Conservation (phyloP, 2,797 vertebrate species). For the Tokudaia tokunoshimensis region DNA sequence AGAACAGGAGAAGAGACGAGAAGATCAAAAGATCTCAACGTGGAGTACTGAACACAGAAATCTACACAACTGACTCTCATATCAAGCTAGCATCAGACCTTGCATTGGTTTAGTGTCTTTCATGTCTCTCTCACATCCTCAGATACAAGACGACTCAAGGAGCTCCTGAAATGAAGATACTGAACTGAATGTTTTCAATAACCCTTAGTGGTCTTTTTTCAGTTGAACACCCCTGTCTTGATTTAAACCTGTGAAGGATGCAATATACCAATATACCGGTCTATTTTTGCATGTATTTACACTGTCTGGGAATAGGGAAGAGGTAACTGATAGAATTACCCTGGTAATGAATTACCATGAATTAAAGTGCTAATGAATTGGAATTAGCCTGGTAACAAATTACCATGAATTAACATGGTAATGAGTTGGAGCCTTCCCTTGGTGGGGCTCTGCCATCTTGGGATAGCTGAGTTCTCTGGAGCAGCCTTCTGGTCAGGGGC, state of each 20-base stretch:
- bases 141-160: neutral
- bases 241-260: neutral
- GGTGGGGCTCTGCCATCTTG: rapidly evolving
- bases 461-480: neutral
- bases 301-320: neutral
- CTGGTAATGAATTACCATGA: neutral
- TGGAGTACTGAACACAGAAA: neutral
- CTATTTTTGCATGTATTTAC: neutral
- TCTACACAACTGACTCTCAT: neutral
- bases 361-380: rapidly evolving
- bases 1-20: neutral
- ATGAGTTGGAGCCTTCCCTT: neutral
- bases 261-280: neutral
- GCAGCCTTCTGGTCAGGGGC: neutral
- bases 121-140: neutral
- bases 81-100: neutral
- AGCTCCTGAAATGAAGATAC: neutral
- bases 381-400: neutral
- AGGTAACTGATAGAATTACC: neutral
- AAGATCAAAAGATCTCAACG: neutral
- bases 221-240: neutral
- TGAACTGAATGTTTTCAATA: neutral
- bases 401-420: neutral
- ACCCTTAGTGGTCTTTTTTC: neutral
- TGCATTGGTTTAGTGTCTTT: neutral